A percentile compares a stretch with the other conserved stretches of the same genome.
These are phyloP conservation scores for Anthrax anthrax DNA, from an alignment of 2,888 invertebrate species.

Conservation along the genomic window DNA sequence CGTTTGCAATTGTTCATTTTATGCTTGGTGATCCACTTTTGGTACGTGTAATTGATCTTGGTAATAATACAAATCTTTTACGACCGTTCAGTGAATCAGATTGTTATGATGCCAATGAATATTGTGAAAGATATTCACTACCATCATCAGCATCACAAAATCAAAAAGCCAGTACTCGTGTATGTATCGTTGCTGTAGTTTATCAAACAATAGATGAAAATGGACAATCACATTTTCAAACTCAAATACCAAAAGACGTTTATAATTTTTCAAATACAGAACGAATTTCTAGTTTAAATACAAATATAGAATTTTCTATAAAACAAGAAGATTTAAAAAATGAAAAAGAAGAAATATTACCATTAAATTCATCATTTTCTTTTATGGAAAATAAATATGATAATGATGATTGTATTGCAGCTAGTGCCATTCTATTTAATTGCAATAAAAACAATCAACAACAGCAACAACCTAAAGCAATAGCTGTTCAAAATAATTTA, in stretches of 20 bases:
- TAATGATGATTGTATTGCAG: neutral
- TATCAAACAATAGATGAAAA: constrained; percentile 8
- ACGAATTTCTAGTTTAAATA: too few species aligned
- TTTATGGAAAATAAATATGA: neutral
- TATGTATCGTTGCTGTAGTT: constrained; percentile 11
- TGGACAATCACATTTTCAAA: constrained; percentile 9
- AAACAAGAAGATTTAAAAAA: too few species aligned
- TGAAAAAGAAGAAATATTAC: too few species aligned
- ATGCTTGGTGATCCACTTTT: constrained; percentile 50
- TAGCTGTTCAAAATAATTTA: constrained; percentile 4
- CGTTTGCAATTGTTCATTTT: constrained; percentile 55
- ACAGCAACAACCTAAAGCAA: constrained; percentile 2
- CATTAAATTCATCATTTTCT: too few species aligned
- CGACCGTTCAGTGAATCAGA: constrained; percentile 8
- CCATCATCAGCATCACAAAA: neutral
- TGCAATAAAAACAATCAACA: neutral
- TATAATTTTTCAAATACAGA: too few species aligned
- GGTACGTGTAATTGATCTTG: constrained; percentile 45
- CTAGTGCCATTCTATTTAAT: too few species aligned
- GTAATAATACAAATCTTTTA: constrained; percentile 6
- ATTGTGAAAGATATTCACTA: neutral
- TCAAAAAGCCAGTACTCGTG: neutral
- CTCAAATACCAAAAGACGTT: neutral
- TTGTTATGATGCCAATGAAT: neutral
- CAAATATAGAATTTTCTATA: too few species aligned